These are phyloP conservation scores for Drosophila seguyi DNA, from an alignment of 1,140 invertebrate species.

Conservation along the genomic window DNA sequence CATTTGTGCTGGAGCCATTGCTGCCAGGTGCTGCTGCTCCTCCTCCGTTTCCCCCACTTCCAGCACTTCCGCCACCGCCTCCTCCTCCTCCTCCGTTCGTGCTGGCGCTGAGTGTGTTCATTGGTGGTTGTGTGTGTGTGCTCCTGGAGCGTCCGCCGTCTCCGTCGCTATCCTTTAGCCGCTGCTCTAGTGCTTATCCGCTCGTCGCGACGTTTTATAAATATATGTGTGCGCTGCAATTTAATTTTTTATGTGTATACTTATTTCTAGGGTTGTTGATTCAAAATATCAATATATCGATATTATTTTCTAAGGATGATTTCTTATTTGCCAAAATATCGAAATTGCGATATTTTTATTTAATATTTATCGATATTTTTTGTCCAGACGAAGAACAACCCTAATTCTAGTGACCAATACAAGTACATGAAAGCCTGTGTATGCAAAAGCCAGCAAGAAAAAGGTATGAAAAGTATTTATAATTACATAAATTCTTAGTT, in stretches of 20 bases:
- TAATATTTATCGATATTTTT: too few species aligned
- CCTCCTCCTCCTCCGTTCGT: constrained; percentile 62
- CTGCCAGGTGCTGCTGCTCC: constrained; percentile 15
- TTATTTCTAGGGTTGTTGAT: too few species aligned
- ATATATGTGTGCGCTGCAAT: constrained; percentile 65
- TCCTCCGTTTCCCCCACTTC: constrained; percentile 46
- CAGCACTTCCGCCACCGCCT: constrained; percentile 29
- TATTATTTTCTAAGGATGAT: too few species aligned
- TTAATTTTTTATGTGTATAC: constrained; percentile 79
- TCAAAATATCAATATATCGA: too few species aligned
- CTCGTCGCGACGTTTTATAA: constrained; percentile 44
- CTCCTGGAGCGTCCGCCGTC: constrained; percentile 32
- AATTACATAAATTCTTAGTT: too few species aligned
- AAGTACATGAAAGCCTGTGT: too few species aligned
- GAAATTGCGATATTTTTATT: too few species aligned
- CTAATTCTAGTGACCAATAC: too few species aligned
- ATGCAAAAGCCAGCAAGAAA: too few species aligned
- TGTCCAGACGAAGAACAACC: too few species aligned
- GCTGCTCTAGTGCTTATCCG: constrained; percentile 20
- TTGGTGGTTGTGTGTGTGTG: constrained; percentile 55
- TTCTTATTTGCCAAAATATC: too few species aligned
- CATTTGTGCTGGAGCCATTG: constrained; percentile 50
- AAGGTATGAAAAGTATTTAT: too few species aligned
- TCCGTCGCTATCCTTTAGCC: constrained; percentile 33
- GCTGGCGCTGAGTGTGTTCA: constrained; percentile 67